Conservation (phyloP, 2,113 vertebrate genomes). For the Rafetus swinhoei region DNA sequence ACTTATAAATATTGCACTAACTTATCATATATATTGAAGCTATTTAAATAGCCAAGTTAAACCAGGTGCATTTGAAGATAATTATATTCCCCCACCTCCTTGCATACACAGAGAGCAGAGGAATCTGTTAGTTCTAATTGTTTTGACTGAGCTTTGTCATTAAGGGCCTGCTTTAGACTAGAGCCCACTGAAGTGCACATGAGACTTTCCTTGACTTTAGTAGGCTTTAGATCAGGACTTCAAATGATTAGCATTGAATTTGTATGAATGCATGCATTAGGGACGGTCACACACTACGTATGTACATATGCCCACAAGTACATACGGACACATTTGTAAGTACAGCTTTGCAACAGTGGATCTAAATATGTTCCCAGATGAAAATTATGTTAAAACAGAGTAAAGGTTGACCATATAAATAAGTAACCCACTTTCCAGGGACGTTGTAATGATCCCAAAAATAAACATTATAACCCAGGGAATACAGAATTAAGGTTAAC, state of each 20-base stretch:
- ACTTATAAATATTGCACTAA: not conserved
- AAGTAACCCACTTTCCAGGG: not conserved
- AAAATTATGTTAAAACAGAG: not conserved
- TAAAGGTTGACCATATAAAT: not conserved
- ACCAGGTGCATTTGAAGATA: accelerated
- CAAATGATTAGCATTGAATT: not conserved
- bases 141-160: not conserved
- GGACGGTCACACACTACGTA: not conserved
- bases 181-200: not conserved
- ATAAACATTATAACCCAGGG: not conserved
- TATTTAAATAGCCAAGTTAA: not conserved
- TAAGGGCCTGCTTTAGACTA: not conserved
- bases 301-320: not conserved
- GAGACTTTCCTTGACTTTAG: not conserved
- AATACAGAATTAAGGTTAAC: not conserved
- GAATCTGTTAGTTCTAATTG: not conserved
- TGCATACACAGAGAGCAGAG: accelerated
- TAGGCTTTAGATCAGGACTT: not conserved
- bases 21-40: accelerated
- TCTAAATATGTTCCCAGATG: not conserved
- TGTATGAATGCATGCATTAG: not conserved
- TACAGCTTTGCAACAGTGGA: not conserved
- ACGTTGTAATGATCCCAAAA: not conserved
- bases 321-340: accelerated
- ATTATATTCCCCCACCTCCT: accelerated